A percentile compares a stretch with the other conserved stretches of the same genome.
Conservation (phyloP, 1,140 invertebrate species). For the Eueides isabella region DNA sequence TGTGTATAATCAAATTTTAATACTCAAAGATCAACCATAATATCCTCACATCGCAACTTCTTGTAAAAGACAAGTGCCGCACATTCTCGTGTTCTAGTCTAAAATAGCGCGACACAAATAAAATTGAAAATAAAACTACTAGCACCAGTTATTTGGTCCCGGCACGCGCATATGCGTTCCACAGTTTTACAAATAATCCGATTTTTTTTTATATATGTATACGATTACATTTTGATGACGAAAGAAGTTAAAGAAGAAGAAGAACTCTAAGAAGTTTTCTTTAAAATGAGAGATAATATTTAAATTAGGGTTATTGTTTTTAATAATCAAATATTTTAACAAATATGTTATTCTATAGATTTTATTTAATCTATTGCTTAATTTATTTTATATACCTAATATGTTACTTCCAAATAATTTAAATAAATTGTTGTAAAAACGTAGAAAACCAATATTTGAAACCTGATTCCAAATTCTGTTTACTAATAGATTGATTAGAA, state of each 20-base stretch:
- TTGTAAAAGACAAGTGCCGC: slow-evolving; percentile 73
- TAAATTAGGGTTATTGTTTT: too few relatives aligned
- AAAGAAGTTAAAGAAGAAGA: too few relatives aligned
- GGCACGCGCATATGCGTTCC: slow-evolving; percentile 57
- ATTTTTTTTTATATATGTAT: slow-evolving; percentile 46
- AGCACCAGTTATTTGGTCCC: slow-evolving; percentile 69
- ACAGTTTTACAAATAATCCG: slow-evolving; percentile 62
- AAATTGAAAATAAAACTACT: slow-evolving; percentile 79
- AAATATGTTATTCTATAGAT: too few relatives aligned
- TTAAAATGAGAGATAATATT: too few relatives aligned
- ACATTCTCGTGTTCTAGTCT: slow-evolving; percentile 59
- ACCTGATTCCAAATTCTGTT: not conserved
- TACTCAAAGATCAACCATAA: not conserved
- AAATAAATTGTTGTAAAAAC: not conserved
- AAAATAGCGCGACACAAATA: slow-evolving; percentile 81
- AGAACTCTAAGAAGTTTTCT: too few relatives aligned
- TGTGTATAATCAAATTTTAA: not conserved
- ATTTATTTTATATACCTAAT: not conserved
- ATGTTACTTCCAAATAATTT: not conserved
- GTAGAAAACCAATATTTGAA: not conserved
- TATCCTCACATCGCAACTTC: slow-evolving; percentile 53
- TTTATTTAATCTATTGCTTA: not conserved
- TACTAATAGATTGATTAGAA: not conserved
- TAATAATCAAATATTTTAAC: too few relatives aligned
- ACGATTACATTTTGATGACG: slow-evolving; percentile 31